phyloP scores from a whole-genome alignment of 2,113 vertebrate species.

The Mobula hypostoma region DNA sequence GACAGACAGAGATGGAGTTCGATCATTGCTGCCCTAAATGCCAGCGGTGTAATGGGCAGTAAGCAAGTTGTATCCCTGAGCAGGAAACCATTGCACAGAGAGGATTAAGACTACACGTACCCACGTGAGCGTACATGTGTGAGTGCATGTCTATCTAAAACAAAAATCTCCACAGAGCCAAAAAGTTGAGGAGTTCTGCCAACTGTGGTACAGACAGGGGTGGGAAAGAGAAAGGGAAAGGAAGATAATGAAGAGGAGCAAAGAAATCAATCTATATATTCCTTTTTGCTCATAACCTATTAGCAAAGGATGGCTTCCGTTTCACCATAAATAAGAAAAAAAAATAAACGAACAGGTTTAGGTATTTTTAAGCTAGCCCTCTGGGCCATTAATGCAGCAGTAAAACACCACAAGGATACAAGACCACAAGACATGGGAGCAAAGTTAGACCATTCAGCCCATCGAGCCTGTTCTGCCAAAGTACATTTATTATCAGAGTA shows the following conservation, averaged over 20 bases:
- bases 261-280: neutral
- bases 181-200: neutral
- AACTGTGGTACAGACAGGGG: neutral
- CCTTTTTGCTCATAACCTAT: neutral
- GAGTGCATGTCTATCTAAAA: neutral
- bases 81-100: neutral
- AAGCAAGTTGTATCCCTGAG: neutral
- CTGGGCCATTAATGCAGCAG: too few species aligned
- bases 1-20: too few species aligned
- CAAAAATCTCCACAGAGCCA: neutral
- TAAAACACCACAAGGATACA: too few species aligned
- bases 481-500: too few species aligned
- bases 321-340: neutral
- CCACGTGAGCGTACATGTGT: neutral
- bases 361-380: too few species aligned
- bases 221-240: neutral
- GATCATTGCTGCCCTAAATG: too few species aligned
- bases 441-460: too few species aligned
- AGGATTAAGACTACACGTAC: neutral
- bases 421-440: too few species aligned
- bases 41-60: too few species aligned
- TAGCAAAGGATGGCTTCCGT: neutral
- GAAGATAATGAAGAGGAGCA: neutral
- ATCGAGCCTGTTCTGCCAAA: too few species aligned
- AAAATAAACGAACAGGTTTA: neutral